Evolutionary conservation across 2,797 vertebrate genomes (phyloP), one percentile per base, ranked within the genome.

Genomic region (Cyclopterus lumpus): DNA sequence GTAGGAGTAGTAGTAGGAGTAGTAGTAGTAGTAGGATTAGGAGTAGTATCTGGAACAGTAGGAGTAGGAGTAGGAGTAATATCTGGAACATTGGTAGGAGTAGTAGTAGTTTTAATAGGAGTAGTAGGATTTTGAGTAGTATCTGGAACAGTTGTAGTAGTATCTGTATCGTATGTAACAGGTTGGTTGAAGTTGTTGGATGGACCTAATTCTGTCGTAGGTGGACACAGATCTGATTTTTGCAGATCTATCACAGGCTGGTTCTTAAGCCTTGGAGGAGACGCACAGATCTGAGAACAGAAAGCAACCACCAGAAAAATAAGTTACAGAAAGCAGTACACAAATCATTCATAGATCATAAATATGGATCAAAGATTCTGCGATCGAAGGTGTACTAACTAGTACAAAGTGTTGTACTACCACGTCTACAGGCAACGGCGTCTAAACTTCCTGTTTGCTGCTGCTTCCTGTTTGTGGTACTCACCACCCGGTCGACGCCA

Each of bases 261-360:
- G 0, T 65, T 61, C 3, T 36, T 49, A 2, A 62, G 75, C 7
- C 0, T 0, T 14, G 0, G n/a, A 0, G 95, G 95, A 24, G 86
- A 83, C 36, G 82, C 78, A 74, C 95, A 95, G 51, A 86, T 79
- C 92, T 93, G 84, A 30, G 18, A 46, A 68, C 36, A 83, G 10
- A 67, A 0, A 3, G 18, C 10, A 30, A 61, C 18, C 38, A 20
- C 12, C 48, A 42, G 18, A 6, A 40, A 32, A 40, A 64, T 16
- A 16, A 49, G 20, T 38, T 67, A 15, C 40, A 28, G 16, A 8
- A 14, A 0, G 10, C 0, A 2, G 5, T 15, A 55, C 15, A 54
- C 16, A 6, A 46, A 8, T 44, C 42, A 18, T 5, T 48, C 9
- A 44, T 14, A 14, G 18, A n/a, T n/a, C 20, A n/a, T n/a, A 11